phyloP scores from a whole-genome alignment of 2,113 vertebrate species.

The Vulpes ferrilata region DNA sequence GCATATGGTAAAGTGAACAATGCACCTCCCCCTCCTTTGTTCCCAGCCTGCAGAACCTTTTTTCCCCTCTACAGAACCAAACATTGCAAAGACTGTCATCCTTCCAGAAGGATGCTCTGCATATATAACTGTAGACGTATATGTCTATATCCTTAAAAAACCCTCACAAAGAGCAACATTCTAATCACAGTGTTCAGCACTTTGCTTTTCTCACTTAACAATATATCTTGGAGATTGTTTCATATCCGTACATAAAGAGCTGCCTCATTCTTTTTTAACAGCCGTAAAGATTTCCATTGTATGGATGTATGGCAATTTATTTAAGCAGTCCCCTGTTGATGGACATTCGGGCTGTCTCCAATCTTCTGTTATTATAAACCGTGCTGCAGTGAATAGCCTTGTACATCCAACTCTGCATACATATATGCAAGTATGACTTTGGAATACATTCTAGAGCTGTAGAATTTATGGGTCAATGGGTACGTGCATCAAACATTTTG shows the following conservation, averaged over 20 bases:
- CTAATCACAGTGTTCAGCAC: constrained; percentile 79
- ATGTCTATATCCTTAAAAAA: constrained; percentile 36
- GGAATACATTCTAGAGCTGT: constrained; percentile 47
- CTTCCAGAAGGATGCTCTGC: neutral
- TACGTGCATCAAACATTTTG: constrained; percentile 30
- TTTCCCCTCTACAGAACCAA: constrained; percentile 17
- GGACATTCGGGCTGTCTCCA: constrained; percentile 78
- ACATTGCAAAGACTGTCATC: neutral
- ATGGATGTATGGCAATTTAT: constrained; percentile 75
- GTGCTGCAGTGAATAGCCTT: constrained; percentile 63
- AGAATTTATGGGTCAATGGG: constrained; percentile 72
- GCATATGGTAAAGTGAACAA: neutral
- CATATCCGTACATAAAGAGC: constrained; percentile 81
- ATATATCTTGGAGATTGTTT: constrained; percentile 82
- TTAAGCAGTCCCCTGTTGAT: constrained; percentile 75
- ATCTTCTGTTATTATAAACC: constrained; percentile 75
- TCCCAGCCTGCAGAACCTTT: neutral
- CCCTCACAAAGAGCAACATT: constrained; percentile 35
- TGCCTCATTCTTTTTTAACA: constrained; percentile 81
- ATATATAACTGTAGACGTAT: neutral
- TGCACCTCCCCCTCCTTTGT: neutral
- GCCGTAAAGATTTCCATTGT: constrained; percentile 79
- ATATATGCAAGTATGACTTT: constrained; percentile 70
- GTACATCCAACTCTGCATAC: constrained; percentile 76
- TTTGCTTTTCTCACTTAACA: constrained; percentile 72